A percentile compares a stretch with the other conserved stretches of the same genome.
Evolutionary conservation across 2,113 vertebrate species (phyloP).

Genomic region (Reinhardtius hippoglossoides): DNA sequence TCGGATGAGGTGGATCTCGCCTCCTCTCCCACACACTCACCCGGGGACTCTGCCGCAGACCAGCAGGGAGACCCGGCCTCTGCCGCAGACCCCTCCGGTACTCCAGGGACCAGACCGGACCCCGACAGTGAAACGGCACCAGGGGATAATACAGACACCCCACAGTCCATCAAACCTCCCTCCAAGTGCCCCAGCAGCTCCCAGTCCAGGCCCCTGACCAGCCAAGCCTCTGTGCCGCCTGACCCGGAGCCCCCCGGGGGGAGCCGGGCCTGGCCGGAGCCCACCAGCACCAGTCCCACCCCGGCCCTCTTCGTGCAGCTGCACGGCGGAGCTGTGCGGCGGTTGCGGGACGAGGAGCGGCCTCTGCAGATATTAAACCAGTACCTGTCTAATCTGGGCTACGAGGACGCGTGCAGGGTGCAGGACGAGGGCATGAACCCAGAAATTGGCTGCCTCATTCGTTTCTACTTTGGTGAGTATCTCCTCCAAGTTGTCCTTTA

Average conservation of each 20-base stretch:
- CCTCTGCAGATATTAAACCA: slow-evolving; percentile 91
- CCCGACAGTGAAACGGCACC: background rate
- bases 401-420: slow-evolving; percentile 88
- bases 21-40: slow-evolving; percentile 58
- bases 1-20: slow-evolving; percentile 84
- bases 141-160: slow-evolving; percentile 1
- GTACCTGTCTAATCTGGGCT: slow-evolving; percentile 92
- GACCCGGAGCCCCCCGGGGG: slow-evolving; percentile 50
- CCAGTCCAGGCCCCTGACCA: slow-evolving; percentile 66
- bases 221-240: slow-evolving; percentile 45
- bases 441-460: slow-evolving; percentile 91
- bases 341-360: slow-evolving; percentile 87
- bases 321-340: slow-evolving; percentile 89
- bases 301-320: slow-evolving; percentile 89
- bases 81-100: slow-evolving; percentile 33
- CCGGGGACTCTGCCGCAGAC: slow-evolving; percentile 33
- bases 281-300: slow-evolving; percentile 38
- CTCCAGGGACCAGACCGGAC: slow-evolving; percentile 11
- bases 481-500: background rate
- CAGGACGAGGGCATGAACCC: slow-evolving; percentile 93
- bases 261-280: slow-evolving; percentile 43
- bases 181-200: slow-evolving; percentile 66
- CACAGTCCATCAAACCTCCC: slow-evolving; percentile 27
- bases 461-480: slow-evolving; percentile 91
- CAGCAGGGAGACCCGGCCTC: slow-evolving; percentile 14